Percentiles rank a stretch among this genome's conserved stretches.
Evolutionary conservation across 1,140 invertebrate genomes (phyloP).

Genomic region (Macrocentrus cingulum): DNA sequence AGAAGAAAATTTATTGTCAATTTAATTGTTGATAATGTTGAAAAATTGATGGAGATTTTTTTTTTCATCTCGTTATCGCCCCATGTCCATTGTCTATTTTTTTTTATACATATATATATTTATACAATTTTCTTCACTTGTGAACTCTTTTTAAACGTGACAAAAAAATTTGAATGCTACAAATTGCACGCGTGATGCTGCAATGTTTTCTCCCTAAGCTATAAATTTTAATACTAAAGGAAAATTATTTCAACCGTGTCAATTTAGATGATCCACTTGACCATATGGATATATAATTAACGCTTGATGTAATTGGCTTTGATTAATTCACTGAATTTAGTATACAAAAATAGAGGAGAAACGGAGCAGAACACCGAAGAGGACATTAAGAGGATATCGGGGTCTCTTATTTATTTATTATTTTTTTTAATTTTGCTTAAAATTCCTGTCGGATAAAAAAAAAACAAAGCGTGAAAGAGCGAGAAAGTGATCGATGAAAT

Average conservation of each 20-base stretch:
- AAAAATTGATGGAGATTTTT: background rate
- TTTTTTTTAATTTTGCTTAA: constrained; percentile 10
- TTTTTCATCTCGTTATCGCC: no score
- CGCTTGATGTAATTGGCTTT: constrained; percentile 12
- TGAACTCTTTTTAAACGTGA: no score
- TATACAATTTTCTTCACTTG: no score
- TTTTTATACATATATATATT: no score
- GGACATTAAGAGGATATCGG: constrained; percentile 1
- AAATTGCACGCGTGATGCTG: constrained; percentile 15
- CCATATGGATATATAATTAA: background rate
- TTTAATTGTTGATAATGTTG: no score
- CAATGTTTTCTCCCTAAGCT: constrained; percentile 12
- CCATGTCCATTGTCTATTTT: no score
- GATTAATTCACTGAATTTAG: background rate
- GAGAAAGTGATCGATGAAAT: background rate
- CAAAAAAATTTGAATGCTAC: background rate
- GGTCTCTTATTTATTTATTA: no score
- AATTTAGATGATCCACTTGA: constrained; percentile 2
- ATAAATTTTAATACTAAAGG: no score
- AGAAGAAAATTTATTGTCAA: constrained; percentile 7
- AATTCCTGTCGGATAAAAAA: constrained; percentile 7
- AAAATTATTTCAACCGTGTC: background rate
- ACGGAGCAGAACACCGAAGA: constrained; percentile 17
- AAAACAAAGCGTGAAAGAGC: background rate
- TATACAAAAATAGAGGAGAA: background rate